Percentiles rank a stretch among this genome's conserved stretches.
These are phyloP conservation scores for Diabrotica undecimpunctata DNA, from an alignment of 1,140 invertebrate species.

Conservation along the genomic window DNA sequence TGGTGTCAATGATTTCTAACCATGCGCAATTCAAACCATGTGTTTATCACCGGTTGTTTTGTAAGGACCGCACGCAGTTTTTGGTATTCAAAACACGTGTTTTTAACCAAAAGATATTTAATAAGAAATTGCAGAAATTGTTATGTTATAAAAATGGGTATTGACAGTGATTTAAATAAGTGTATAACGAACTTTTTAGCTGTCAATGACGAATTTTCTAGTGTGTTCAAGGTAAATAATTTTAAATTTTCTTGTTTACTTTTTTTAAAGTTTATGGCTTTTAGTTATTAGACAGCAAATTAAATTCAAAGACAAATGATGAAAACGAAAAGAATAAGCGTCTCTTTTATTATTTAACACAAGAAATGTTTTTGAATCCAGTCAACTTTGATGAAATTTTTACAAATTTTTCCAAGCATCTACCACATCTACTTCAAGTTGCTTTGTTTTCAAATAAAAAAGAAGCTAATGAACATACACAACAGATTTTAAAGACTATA, in stretches of 20 bases:
- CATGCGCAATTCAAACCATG: no score
- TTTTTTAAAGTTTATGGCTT: neutral
- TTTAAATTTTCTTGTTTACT: neutral
- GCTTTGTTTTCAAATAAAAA: slow-evolving; percentile 27
- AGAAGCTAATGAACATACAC: slow-evolving; percentile 18
- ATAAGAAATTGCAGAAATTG: neutral
- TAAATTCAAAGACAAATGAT: slow-evolving; percentile 14
- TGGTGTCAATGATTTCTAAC: no score
- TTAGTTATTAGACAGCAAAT: slow-evolving; percentile 16
- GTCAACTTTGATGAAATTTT: slow-evolving; percentile 32
- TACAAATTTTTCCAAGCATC: slow-evolving; percentile 28
- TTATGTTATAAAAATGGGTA: slow-evolving; percentile 5
- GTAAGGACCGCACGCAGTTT: no score
- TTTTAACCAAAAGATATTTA: no score
- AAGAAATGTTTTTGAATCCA: slow-evolving; percentile 31
- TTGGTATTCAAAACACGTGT: no score
- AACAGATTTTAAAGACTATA: slow-evolving; percentile 32
- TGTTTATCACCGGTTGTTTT: no score
- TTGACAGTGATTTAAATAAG: neutral
- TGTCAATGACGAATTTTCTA: neutral
- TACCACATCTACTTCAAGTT: slow-evolving; percentile 33
- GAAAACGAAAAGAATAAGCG: slow-evolving; percentile 18
- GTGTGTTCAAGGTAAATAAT: neutral
- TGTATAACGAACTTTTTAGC: neutral
- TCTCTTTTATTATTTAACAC: slow-evolving; percentile 30